phyloP scores from a whole-genome alignment of 2,888 invertebrate genomes.

The Pilophorus perplexus region DNA sequence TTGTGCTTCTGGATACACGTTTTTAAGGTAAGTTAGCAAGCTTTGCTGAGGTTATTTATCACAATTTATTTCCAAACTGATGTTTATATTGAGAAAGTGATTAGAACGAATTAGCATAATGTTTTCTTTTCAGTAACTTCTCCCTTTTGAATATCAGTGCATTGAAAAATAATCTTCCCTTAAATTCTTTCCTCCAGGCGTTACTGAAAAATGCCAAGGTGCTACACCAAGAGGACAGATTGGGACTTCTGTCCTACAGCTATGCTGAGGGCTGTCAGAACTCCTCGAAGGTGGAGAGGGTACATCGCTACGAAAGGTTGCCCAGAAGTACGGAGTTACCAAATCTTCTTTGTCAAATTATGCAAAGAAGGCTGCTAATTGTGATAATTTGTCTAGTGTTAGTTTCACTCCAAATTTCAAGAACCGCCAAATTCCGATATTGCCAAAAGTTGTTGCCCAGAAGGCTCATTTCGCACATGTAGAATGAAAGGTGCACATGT shows the following conservation, averaged over 20 bases:
- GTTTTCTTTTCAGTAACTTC: not conserved
- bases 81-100: not conserved
- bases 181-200: constrained; percentile 10
- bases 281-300: not conserved
- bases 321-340: not conserved
- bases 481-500: too few relatives aligned
- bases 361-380: not conserved
- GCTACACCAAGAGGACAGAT: constrained; percentile 2
- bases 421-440: not conserved
- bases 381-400: not conserved
- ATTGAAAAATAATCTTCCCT: constrained; percentile 4
- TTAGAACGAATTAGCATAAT: not conserved
- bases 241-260: constrained; percentile 1
- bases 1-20: not conserved
- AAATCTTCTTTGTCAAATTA: not conserved
- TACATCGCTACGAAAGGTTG: not conserved
- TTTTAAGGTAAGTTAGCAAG: constrained; percentile 4
- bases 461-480: too few relatives aligned
- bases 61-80: constrained; percentile 1
- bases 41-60: not conserved
- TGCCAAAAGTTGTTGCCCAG: constrained; percentile 1
- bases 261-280: not conserved
- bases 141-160: not conserved
- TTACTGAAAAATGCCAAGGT: constrained; percentile 3
- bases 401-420: not conserved